phyloP scores from a whole-genome alignment of 2,113 vertebrate genomes.

The Campylomormyrus numenius region DNA sequence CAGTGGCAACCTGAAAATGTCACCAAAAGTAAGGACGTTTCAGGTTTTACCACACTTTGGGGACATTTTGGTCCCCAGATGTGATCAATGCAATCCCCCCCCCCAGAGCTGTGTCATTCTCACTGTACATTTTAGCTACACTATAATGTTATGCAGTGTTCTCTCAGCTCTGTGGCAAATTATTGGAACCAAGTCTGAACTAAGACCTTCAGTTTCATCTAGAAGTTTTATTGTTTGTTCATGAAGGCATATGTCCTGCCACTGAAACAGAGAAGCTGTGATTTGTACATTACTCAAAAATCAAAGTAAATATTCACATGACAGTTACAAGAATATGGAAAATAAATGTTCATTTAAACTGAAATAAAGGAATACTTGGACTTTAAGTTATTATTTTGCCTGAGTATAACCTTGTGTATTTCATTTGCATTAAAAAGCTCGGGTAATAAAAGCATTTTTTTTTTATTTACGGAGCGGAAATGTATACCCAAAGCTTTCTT shows the following conservation, averaged over 20 bases:
- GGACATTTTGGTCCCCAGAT: not conserved
- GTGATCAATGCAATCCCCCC: not conserved
- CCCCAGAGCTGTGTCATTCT: not conserved
- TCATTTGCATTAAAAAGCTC: not conserved
- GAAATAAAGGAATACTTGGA: not conserved
- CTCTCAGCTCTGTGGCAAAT: not conserved
- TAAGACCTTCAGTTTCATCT: not conserved
- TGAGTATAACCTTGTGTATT: not conserved
- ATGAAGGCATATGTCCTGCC: not conserved
- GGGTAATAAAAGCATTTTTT: not conserved
- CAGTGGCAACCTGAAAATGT: too few species aligned
- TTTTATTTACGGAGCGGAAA: not conserved
- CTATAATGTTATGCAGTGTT: not conserved
- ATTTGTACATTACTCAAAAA: not conserved
- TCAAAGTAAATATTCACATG: not conserved
- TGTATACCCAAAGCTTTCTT: not conserved
- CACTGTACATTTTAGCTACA: not conserved
- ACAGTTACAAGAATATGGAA: not conserved
- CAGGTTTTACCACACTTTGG: not conserved
- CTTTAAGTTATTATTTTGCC: not conserved
- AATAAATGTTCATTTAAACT: not conserved
- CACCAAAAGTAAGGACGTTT: too few species aligned
- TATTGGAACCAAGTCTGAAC: not conserved
- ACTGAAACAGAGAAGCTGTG: not conserved
- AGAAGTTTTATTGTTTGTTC: not conserved